Evolutionary conservation across 2,797 vertebrate genomes (phyloP).

Genomic region (Ptychobarbus kaznakovi): DNA sequence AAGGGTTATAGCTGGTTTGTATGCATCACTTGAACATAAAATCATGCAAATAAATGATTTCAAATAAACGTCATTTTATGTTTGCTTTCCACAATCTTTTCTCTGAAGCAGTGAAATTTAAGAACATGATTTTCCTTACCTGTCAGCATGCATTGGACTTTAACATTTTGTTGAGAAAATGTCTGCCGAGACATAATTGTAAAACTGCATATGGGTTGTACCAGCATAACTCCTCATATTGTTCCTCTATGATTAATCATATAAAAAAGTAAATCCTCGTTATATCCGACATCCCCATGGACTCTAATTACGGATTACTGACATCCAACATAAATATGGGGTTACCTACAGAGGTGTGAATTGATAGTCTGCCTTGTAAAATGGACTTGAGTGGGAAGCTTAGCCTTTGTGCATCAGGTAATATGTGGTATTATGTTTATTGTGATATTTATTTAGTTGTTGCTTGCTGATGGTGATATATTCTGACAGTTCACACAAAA

Average conservation of each 20-base stretch:
- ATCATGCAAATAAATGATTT: not conserved
- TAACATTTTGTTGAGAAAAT: not conserved
- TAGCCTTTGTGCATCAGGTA: not conserved
- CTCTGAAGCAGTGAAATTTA: not conserved
- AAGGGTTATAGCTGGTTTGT: not conserved
- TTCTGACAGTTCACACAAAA: not conserved
- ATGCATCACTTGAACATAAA: not conserved
- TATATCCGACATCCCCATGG: constrained; percentile 37
- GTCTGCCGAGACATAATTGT: not conserved
- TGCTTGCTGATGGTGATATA: not conserved
- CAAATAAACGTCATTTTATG: not conserved
- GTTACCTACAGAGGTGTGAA: constrained; percentile 34
- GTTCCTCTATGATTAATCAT: not conserved
- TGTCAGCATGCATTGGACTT: not conserved
- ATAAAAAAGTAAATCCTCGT: not conserved
- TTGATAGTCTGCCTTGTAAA: constrained; percentile 38
- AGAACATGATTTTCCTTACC: not conserved
- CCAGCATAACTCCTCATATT: not conserved
- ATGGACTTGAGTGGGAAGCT: not conserved
- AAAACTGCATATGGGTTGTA: not conserved
- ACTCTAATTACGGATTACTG: constrained; percentile 45
- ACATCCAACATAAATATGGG: constrained; percentile 45
- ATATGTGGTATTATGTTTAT: no score
- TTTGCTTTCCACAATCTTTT: not conserved
- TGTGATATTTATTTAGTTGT: not conserved